phyloP scores from a whole-genome alignment of 2,888 invertebrate genomes.

The Achlya flavicornis region DNA sequence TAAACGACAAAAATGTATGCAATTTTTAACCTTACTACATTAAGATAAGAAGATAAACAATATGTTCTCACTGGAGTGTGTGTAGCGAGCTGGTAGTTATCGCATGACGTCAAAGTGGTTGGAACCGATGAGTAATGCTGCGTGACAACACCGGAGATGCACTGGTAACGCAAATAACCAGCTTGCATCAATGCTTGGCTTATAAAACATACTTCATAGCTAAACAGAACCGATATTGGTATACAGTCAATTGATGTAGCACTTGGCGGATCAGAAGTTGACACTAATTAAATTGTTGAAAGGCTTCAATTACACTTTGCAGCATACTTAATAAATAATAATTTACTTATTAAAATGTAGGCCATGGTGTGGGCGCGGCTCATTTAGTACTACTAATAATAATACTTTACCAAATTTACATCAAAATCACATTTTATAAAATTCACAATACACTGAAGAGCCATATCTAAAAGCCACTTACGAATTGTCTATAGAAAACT shows the following conservation, averaged over 20 bases:
- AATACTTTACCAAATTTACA: too few relatives aligned
- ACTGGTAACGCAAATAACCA: conserved; percentile 37
- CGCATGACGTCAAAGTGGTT: conserved; percentile 42
- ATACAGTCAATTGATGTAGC: neutral
- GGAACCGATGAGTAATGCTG: conserved; percentile 37
- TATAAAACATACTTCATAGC: neutral
- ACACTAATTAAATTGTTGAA: neutral
- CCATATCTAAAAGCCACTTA: too few relatives aligned
- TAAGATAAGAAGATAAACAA: neutral
- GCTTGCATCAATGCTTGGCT: conserved; percentile 29
- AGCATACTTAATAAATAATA: too few relatives aligned
- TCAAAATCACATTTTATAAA: too few relatives aligned
- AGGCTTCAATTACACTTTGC: too few relatives aligned
- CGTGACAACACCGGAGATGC: conserved; percentile 38
- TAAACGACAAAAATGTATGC: conserved; percentile 22
- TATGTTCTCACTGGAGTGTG: conserved; percentile 9
- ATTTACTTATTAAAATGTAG: too few relatives aligned
- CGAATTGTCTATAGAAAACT: too few relatives aligned
- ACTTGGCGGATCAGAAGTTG: neutral
- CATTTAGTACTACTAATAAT: too few relatives aligned
- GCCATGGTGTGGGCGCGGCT: too few relatives aligned
- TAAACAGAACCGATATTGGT: neutral
- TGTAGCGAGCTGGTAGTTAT: conserved; percentile 24
- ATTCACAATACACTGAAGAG: too few relatives aligned
- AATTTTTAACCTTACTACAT: neutral